These are phyloP conservation scores for Channa maculata DNA, from an alignment of 2,113 vertebrate species.

Conservation along the genomic window DNA sequence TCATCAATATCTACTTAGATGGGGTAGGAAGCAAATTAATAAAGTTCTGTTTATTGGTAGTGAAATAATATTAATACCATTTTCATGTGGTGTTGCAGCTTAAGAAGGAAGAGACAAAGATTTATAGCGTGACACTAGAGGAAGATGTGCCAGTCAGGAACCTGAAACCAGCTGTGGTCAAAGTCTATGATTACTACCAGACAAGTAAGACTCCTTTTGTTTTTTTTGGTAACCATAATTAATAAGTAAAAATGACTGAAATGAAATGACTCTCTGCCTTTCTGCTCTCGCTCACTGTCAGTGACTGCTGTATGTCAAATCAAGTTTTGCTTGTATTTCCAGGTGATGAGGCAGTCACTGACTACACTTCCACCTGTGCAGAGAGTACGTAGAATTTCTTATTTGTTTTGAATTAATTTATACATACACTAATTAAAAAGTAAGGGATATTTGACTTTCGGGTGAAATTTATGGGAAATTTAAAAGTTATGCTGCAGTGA, in stretches of 20 bases:
- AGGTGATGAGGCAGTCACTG: conserved; percentile 74
- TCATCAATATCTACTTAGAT: conserved; percentile 81
- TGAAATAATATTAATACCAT: too few species aligned
- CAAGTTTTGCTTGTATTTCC: conserved; percentile 1
- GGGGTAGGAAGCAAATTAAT: conserved; percentile 60
- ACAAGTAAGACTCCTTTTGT: conserved; percentile 78
- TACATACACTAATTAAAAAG: too few species aligned
- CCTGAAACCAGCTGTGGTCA: conserved; percentile 86
- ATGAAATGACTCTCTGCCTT: background rate
- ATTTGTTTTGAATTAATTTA: too few species aligned
- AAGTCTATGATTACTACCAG: conserved; percentile 90
- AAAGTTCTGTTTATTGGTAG: too few species aligned
- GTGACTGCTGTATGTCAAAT: background rate
- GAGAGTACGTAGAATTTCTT: conserved; percentile 58
- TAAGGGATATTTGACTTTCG: too few species aligned
- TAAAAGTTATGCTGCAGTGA: too few species aligned
- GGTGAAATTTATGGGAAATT: too few species aligned
- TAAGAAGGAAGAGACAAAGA: conserved; percentile 41
- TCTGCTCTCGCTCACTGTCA: background rate
- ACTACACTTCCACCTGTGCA: conserved; percentile 78
- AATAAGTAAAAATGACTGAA: background rate
- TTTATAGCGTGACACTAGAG: conserved; percentile 73
- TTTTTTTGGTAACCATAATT: background rate
- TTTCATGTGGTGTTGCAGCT: conserved; percentile 60
- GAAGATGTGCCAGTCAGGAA: conserved; percentile 81